Evolutionary conservation across 2,888 invertebrate species (phyloP).

Genomic region (Tipula helvola): DNA sequence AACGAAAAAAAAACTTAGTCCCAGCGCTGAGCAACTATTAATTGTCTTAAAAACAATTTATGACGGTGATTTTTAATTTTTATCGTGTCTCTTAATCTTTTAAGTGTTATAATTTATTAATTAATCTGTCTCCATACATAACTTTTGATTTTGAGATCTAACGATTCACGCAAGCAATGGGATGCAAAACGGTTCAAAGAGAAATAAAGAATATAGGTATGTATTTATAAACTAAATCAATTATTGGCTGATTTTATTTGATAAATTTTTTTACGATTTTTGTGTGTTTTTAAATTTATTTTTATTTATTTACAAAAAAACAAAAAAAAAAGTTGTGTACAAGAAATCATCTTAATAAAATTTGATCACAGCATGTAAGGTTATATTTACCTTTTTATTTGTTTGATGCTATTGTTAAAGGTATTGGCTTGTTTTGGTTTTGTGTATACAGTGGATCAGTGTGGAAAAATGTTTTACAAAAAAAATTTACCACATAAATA

Average conservation of each 20-base stretch:
- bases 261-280: background rate
- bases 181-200: background rate
- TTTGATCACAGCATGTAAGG: slow-evolving; percentile 4
- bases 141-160: background rate
- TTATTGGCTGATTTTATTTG: background rate
- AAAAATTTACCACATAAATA: too few relatives aligned
- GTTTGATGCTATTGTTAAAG: slow-evolving; percentile 4
- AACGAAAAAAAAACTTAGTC: background rate
- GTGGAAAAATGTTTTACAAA: too few relatives aligned
- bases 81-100: background rate
- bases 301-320: background rate
- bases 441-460: background rate
- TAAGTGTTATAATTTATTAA: background rate
- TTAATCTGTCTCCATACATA: slow-evolving; percentile 4
- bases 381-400: background rate
- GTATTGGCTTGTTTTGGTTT: background rate
- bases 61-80: background rate
- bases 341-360: slow-evolving; percentile 4
- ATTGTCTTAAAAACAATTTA: background rate
- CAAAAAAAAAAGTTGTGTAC: background rate
- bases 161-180: background rate
- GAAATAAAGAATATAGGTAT: background rate
- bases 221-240: background rate
- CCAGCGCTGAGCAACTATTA: background rate
- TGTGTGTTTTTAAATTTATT: background rate